Percentiles rank a stretch among this genome's conserved stretches.
phyloP scores from a whole-genome alignment of 2,888 invertebrate genomes.

The Ceriagrion tenellum region DNA sequence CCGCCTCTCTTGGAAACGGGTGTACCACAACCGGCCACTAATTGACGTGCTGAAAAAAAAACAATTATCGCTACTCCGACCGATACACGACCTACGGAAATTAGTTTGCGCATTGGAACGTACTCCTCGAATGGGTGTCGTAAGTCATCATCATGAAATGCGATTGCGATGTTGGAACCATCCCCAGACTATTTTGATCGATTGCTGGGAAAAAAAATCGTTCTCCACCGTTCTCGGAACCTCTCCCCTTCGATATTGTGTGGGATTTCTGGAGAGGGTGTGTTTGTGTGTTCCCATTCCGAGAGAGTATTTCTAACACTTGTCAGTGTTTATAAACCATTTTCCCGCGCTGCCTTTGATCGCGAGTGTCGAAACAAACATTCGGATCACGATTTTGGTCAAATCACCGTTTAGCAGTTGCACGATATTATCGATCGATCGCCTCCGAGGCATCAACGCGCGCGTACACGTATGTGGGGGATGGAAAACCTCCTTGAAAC shows the following conservation, averaged over 20 bases:
- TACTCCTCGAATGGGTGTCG: too few relatives aligned
- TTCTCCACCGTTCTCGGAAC: background rate
- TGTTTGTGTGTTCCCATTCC: background rate
- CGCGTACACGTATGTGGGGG: background rate
- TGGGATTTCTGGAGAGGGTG: background rate
- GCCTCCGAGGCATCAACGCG: background rate
- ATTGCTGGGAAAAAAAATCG: too few relatives aligned
- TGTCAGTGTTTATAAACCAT: background rate
- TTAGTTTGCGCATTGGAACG: too few relatives aligned
- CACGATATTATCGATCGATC: background rate
- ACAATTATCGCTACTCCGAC: too few relatives aligned
- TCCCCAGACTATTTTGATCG: too few relatives aligned
- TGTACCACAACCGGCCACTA: too few relatives aligned
- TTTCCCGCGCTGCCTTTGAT: background rate
- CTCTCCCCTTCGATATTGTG: background rate
- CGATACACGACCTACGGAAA: too few relatives aligned
- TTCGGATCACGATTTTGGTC: background rate
- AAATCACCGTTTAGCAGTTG: background rate
- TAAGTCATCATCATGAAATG: too few relatives aligned
- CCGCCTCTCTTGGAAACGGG: too few relatives aligned
- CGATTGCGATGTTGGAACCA: too few relatives aligned
- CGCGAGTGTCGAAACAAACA: background rate
- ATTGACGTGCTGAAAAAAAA: too few relatives aligned
- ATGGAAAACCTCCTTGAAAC: too few relatives aligned
- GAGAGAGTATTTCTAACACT: background rate